Evolutionary conservation across 2,113 vertebrate genomes (phyloP).

Genomic region (Siniperca chuatsi): DNA sequence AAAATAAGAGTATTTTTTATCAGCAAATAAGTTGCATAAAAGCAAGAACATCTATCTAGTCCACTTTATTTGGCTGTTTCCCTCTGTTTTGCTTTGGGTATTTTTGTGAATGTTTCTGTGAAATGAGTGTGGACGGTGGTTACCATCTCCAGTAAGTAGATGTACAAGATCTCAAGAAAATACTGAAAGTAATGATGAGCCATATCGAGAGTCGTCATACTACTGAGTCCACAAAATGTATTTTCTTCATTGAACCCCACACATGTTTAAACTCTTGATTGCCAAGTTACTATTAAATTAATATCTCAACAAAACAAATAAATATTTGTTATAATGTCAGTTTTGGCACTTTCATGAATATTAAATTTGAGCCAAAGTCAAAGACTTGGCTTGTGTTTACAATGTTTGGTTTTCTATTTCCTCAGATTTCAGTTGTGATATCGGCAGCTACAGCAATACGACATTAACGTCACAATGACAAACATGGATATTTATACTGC

Average conservation of each 20-base stretch:
- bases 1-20: slow-evolving; percentile 16
- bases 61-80: background rate
- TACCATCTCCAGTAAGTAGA: slow-evolving; percentile 4
- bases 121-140: slow-evolving; percentile 12
- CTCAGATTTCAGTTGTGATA: background rate
- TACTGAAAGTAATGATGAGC: background rate
- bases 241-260: background rate
- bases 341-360: background rate
- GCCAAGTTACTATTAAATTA: background rate
- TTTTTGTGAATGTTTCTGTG: slow-evolving; percentile 5
- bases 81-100: slow-evolving; percentile 9
- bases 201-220: background rate
- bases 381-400: background rate
- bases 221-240: background rate
- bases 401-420: background rate
- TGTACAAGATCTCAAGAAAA: background rate
- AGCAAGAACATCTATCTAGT: background rate
- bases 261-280: background rate
- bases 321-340: background rate
- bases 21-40: background rate
- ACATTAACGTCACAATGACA: background rate
- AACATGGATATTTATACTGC: no score
- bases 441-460: background rate
- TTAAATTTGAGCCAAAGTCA: background rate
- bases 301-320: slow-evolving; percentile 3